Base-by-base conservation (phyloP, 2,888 invertebrate species). In the Dolichomitus sp. region DNA sequence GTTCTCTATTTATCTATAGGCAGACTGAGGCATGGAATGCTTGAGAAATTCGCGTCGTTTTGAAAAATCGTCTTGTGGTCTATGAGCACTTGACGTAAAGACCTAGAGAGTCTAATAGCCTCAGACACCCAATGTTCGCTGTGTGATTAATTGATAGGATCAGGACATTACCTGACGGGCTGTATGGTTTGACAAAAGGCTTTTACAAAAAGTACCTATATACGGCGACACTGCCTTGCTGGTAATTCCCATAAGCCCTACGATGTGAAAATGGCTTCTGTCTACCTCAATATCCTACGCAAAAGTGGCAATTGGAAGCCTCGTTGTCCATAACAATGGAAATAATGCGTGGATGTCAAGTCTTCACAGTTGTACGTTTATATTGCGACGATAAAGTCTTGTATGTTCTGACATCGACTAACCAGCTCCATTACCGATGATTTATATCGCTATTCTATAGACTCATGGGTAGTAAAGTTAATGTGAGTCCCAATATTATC, bases 321-420 rank as follows among this genome's bases (percentile, higher is more conserved):
- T 40, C 40, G 65, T 63, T 57, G 19, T 65, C 40, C 42, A 66
- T 72, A 63, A 82, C 54, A 77, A 75, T 75, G 52, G 27, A 14
- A 42, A 82, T 69, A 74, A 68, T 37, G 66, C 33, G 17, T 14
- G 42, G 48, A 57, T 50, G 33, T 68, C 12, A 48, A 50, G 63
- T 42, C 40, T 74, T 74, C 11, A 1, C 61, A 50, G 65, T 48
- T 52, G 65, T 59, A 70, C 57, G 19, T 73, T 77, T 70, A 66
- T 70, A 61, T 52, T 52, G 30, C 70, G 63, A 63, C 74, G 77
- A 82, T 82, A 73, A 83, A 81, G 80, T 79, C 80, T 27, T 50
- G 50, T 40, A 52, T 27, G 50, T 63, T 57, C 73, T 76, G 69
- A 69, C 54, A n/a, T 19, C 37, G n/a, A 54, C 70, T 68, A 68